Evolutionary conservation across 2,797 vertebrate genomes (phyloP).

Genomic region (Platalea minor): DNA sequence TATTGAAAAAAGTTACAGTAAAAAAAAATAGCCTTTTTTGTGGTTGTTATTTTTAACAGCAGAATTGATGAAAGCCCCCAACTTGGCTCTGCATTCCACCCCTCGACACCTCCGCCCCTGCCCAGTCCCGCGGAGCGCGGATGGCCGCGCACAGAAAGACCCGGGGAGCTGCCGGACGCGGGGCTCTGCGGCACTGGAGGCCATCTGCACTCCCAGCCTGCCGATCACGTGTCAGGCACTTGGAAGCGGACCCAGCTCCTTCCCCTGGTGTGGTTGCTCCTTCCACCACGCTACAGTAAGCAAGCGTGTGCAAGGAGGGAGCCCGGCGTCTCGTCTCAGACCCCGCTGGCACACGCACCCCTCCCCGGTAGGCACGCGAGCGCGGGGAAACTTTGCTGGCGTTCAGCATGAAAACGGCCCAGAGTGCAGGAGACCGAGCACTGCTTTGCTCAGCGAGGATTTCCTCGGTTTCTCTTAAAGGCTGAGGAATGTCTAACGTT

Average conservation of each 20-base stretch:
- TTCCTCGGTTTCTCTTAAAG: not conserved
- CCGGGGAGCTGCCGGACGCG: not conserved
- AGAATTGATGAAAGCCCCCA: fast-evolving
- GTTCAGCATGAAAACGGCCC: no score
- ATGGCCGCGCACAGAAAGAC: fast-evolving
- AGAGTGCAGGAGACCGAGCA: not conserved
- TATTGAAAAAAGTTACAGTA: not conserved
- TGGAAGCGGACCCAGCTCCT: not conserved
- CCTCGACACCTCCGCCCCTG: not conserved
- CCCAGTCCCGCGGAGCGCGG: fast-evolving
- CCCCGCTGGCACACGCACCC: not conserved
- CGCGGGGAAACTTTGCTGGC: not conserved
- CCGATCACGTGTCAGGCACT: not conserved
- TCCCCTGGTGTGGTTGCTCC: not conserved
- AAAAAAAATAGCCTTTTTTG: not conserved
- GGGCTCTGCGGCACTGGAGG: not conserved
- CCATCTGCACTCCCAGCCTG: not conserved
- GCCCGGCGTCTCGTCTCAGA: fast-evolving
- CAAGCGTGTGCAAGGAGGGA: not conserved
- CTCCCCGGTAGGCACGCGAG: fast-evolving
- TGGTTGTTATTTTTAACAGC: not conserved
- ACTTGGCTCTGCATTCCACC: fast-evolving
- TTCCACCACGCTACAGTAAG: not conserved
- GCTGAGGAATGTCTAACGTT: constrained; percentile 38
- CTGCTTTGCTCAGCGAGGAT: not conserved